Base-by-base conservation (phyloP, 2,113 vertebrate species). In the rabbit (Oryctolagus cuniculus) region DNA sequence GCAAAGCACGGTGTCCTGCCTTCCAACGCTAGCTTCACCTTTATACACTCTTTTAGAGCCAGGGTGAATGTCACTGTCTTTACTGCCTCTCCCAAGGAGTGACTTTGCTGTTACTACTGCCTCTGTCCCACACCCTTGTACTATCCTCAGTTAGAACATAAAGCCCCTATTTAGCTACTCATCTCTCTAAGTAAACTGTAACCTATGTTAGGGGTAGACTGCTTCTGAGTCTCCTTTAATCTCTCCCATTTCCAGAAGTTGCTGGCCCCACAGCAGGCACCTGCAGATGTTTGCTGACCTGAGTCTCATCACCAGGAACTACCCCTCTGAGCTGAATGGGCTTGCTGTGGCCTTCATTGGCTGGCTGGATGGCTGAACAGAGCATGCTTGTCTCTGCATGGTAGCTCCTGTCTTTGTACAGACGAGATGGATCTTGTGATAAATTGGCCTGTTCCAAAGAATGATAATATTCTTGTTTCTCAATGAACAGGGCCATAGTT, bases 381-480 rank as follows among this genome's bases (percentile, higher is more conserved):
- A 49, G 21, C 0, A 0, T 49, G 31, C 70, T 31, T 34, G 24
- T 58, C 11, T 31, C 29, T 64, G 36, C 22, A 53, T 58, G 36
- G 67, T 29, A 69, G 72, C 61, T 36, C 3, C 49, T 34, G 2
- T 87, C 61, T 73, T 61, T 51, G 53, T 36, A 13, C 3, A 25
- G 21, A 53, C 75, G 19, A 90, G 44, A 72, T 6, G 1, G 4
- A 10, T 85, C 51, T 95, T 69, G 24, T 70, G n/a, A 93, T 49
- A 53, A 9, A 55, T 61, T 44, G 55, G n/a, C 44, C 2, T 16
- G n/a, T 22, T 79, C 72, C 75, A 61, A 55, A 74, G 63, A 61
- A 91, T 49, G 49, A 58, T 25, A 69, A 36, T 27, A 6, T 27
- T 89, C 22, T 87, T 10, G 6, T 87, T 69, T 51, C 25, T 63